Evolutionary conservation across 1,140 invertebrate genomes (phyloP), one percentile per base, ranked within the genome.

Genomic region (Achatina immaculata): DNA sequence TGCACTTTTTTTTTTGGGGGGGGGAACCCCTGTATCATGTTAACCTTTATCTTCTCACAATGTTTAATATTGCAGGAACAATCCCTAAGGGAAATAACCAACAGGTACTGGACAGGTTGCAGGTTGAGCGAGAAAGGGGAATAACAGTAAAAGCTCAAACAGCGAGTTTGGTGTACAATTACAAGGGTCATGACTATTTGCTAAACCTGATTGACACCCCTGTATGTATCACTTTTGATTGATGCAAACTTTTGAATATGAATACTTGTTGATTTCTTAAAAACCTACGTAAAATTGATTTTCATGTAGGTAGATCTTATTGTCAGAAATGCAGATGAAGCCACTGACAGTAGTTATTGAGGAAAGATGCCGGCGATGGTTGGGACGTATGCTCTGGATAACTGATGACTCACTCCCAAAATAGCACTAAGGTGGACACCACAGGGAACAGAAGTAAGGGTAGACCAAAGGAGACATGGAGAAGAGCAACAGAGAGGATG

Each of bases 121-220:
- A 95, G 92, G 97, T 99, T 3, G 98, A 99, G 92, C 93, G 95
- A 86, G 97, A 99, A 90, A 82, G 91, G 88, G 98, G 98, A 6
- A 99, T 99, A 31, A 99, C 98, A 31, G 98, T 99, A 0, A 99
- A 99, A 92, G 98, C 98, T 21, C 97, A 99, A 88, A 98, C 97
- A 31, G 97, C 95, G 24, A 97, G 97, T 0, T 92, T 99, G 73
- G 93, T 96, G 83, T 96, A 99, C 85, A 84, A 90, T 42, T 86
- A 91, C 82, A 85, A 92, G 51, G 91, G 89, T 31, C 42, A 91
- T 78, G 89, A 93, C 55, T 98, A 98, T 92, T 91, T 99, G n/a
- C 92, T 99, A 0, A 99, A 99, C 92, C 93, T 99, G 4, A 99
- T 99, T 83, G 98, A 99, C 91, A 99, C 98, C 31, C 98, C 98